Conservation (phyloP, 1,140 invertebrate species). For the Drosophila mayri region DNA sequence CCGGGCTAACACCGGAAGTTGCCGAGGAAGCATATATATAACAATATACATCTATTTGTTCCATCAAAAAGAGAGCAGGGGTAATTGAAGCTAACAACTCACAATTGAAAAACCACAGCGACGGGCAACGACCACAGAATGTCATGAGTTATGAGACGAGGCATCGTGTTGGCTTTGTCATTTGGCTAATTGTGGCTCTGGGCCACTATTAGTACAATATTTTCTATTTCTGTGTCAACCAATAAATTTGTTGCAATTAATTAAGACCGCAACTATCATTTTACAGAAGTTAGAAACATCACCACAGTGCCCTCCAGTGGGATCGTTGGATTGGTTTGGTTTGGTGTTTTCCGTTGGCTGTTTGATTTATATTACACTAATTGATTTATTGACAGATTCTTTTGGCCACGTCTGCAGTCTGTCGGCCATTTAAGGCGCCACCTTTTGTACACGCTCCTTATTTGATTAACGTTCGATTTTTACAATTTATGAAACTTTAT, state of each 20-base stretch:
- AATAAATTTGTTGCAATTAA: constrained; percentile 83
- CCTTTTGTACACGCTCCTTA: constrained; percentile 70
- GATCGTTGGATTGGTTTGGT: constrained; percentile 24
- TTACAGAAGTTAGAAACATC: constrained; percentile 66
- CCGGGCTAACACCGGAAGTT: constrained; percentile 42
- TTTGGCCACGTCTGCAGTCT: constrained; percentile 70
- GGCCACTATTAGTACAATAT: constrained; percentile 66
- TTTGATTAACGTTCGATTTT: constrained; percentile 82
- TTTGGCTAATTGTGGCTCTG: constrained; percentile 80
- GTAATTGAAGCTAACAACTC: constrained; percentile 33
- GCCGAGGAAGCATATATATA: constrained; percentile 39
- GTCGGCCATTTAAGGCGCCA: constrained; percentile 72
- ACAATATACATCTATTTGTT: constrained; percentile 9
- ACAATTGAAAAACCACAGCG: constrained; percentile 41
- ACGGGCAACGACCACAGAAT: constrained; percentile 40
- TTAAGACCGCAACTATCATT: constrained; percentile 68
- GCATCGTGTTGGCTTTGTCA: constrained; percentile 70
- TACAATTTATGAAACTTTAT: constrained; percentile 81
- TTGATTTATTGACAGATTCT: constrained; percentile 82
- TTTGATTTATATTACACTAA: constrained; percentile 78
- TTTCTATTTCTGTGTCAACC: constrained; percentile 48
- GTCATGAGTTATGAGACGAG: constrained; percentile 68
- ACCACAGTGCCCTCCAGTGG: constrained; percentile 51
- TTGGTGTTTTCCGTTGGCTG: constrained; percentile 19
- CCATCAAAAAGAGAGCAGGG: constrained; percentile 7